These are phyloP conservation scores for Acyrthosiphon pisum DNA, from an alignment of 1,140 invertebrate species.

Conservation along the genomic window DNA sequence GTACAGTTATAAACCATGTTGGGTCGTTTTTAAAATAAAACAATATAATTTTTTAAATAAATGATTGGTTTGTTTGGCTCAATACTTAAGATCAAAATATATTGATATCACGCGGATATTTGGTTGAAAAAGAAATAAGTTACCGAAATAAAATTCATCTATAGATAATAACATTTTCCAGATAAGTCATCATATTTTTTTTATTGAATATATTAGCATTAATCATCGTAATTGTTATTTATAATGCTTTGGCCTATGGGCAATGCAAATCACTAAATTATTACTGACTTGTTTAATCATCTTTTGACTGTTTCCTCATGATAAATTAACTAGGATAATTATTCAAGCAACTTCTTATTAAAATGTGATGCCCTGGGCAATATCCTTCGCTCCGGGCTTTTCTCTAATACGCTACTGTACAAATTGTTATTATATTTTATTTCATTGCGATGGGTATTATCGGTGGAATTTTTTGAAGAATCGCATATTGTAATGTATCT, in stretches of 20 bases:
- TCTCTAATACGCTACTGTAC: background rate
- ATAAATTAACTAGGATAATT: background rate
- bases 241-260: background rate
- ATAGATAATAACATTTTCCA: background rate
- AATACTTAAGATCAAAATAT: background rate
- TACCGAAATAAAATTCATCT: background rate
- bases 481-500: too few species aligned
- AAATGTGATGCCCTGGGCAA: background rate
- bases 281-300: slow-evolving; percentile 10
- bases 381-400: background rate
- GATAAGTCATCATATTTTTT: background rate
- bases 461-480: background rate
- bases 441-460: background rate
- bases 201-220: background rate
- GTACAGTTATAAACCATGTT: background rate
- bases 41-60: background rate
- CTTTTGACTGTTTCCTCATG: background rate
- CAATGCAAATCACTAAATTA: background rate
- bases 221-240: background rate
- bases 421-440: background rate
- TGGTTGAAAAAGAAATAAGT: background rate
- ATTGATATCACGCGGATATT: background rate
- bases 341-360: slow-evolving; percentile 12
- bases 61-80: background rate
- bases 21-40: background rate